Conservation (phyloP, 2,888 invertebrate species). For the Epistrophe eligans region DNA sequence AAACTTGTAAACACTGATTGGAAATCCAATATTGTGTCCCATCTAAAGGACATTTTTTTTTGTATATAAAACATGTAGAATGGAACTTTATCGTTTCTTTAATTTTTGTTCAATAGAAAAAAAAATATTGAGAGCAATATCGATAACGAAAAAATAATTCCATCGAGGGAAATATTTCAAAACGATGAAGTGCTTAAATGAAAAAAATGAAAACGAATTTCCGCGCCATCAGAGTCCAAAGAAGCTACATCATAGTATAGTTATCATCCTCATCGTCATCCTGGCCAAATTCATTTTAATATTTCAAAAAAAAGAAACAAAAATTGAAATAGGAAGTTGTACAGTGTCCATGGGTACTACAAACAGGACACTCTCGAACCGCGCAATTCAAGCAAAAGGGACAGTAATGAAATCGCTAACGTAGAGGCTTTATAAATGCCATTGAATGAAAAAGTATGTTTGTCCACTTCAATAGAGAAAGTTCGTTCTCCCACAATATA, state of each 20-base stretch:
- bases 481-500: constrained; percentile 44
- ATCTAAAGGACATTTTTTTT: constrained; percentile 7
- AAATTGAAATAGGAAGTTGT: not conserved
- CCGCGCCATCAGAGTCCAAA: constrained; percentile 51
- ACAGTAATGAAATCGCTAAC: constrained; percentile 50
- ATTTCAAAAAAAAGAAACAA: not conserved
- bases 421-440: constrained; percentile 24
- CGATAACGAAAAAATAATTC: constrained; percentile 41
- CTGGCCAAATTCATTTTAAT: constrained; percentile 41
- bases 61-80: constrained; percentile 16
- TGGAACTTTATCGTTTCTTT: constrained; percentile 26
- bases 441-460: constrained; percentile 45
- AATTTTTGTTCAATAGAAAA: constrained; percentile 39
- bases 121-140: constrained; percentile 70
- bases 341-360: not conserved
- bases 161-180: constrained; percentile 38
- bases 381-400: not conserved
- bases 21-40: constrained; percentile 32
- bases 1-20: constrained; percentile 34
- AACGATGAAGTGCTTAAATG: constrained; percentile 40
- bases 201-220: constrained; percentile 42
- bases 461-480: constrained; percentile 33
- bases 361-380: constrained; percentile 1
- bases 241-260: constrained; percentile 44
- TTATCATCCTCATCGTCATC: constrained; percentile 38